Evolutionary conservation across 2,113 vertebrate species (phyloP).

Genomic region (Isurus oxyrinchus): DNA sequence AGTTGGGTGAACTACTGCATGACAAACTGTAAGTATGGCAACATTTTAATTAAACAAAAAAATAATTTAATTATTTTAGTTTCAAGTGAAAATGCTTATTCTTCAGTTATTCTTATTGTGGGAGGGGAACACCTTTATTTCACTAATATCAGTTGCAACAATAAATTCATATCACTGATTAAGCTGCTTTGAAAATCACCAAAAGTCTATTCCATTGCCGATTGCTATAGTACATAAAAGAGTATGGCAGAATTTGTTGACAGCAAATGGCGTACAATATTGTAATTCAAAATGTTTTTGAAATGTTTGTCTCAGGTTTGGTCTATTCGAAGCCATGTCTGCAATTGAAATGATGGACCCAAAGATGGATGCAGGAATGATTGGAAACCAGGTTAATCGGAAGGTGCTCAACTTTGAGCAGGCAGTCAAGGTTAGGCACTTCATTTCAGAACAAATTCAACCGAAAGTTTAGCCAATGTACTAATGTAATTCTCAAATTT

Average conservation of each 20-base stretch:
- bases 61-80: neutral
- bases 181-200: neutral
- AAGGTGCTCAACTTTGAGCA: constrained; percentile 97
- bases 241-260: neutral
- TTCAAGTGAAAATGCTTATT: neutral
- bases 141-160: neutral
- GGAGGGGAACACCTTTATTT: neutral
- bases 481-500: constrained; percentile 3
- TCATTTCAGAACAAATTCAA: neutral
- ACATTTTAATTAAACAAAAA: constrained; percentile 5
- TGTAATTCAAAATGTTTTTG: neutral
- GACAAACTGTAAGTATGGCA: constrained; percentile 88
- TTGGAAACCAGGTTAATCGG: constrained; percentile 96
- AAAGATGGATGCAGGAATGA: constrained; percentile 99
- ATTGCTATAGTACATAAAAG: neutral
- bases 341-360: constrained; percentile 99
- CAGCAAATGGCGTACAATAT: neutral
- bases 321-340: constrained; percentile 98
- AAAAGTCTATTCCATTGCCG: neutral
- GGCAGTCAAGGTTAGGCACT: constrained; percentile 79
- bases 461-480: neutral
- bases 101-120: neutral
- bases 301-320: constrained; percentile 67
- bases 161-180: neutral
- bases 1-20: constrained; percentile 93